Base-by-base conservation (phyloP, 2,888 invertebrate genomes). In the Steinernema hermaphroditum region DNA sequence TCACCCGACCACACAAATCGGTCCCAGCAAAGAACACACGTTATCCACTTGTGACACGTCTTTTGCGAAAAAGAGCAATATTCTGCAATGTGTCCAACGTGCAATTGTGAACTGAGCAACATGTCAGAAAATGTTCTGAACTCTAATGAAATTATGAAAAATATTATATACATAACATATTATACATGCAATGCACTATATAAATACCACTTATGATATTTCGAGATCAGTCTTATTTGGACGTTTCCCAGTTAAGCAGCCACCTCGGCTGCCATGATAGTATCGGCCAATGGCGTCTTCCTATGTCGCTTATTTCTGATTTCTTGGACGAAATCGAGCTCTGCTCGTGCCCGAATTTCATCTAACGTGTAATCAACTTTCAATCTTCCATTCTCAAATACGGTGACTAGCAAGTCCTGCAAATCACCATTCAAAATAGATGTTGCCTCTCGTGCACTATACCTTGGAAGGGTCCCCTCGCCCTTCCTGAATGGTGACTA, bases 331-430 rank as follows among this genome's bases (percentile, higher is more conserved):
- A 86, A 57, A 37, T 85, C 85, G 27, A 88, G 80, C 73, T 88
- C 87, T 14, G 89, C 88, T 57, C 85, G 86, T 27, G 80, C 74
- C 46, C 89, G 79, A n/a, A 89, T 85, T 76, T 88, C 88, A 29
- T 86, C 87, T 74, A 89, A 86, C 19, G 86, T 86, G 79, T 86
- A 89, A 74, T 89, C 89, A 69, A 83, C 84, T 50, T 88, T 74
- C 46, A 89, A 81, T 57, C 87, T 86, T 14, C 89, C 89, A 82
- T 89, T 88, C 78, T 89, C 89, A 83, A 87, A 89, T 57, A 89
- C 89, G 6, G 87, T 86, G 19, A 85, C 82, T 71, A 89, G 79
- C 1, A 85, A 68, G 80, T 89, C 89, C 89, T 89, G 82, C 37
- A 86, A 78, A 32, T 37, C 71, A 1, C 1, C n/a, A n/a, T n/a